Evolutionary conservation across 2,888 invertebrate genomes (phyloP).

Genomic region (Sepiola atlantica): DNA sequence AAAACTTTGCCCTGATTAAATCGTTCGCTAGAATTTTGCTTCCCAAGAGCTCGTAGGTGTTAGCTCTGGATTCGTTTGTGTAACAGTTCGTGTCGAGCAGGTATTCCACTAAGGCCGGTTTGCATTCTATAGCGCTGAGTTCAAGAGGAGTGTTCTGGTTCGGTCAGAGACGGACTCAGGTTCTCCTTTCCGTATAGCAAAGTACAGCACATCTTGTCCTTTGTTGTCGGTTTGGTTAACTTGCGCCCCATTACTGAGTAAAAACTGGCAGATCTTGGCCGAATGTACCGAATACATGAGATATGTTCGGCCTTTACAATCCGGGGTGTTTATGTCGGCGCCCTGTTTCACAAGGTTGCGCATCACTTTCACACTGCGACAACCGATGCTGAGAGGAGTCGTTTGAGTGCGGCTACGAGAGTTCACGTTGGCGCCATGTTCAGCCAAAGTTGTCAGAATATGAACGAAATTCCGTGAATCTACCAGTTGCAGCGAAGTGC

Average conservation of each 20-base stretch:
- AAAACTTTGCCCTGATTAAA: not conserved
- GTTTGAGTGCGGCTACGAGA: not conserved
- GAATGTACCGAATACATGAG: not conserved
- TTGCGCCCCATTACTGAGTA: not conserved
- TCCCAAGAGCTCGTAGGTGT: not conserved
- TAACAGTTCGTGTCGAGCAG: not conserved
- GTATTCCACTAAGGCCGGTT: not conserved
- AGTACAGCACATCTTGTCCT: not conserved
- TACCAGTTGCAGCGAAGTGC: not conserved
- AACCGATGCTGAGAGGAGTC: not conserved
- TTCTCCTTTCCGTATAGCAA: not conserved
- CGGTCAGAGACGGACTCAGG: not conserved
- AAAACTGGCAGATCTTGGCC: not conserved
- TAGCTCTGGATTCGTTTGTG: not conserved
- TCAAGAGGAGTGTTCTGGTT: not conserved
- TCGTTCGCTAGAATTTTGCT: not conserved
- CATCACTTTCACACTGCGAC: not conserved
- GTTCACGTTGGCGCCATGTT: not conserved
- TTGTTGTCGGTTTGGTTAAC: not conserved
- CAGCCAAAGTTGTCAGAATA: not conserved
- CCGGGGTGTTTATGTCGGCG: not conserved
- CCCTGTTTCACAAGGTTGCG: not conserved
- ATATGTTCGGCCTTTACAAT: not conserved
- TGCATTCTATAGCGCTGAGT: not conserved
- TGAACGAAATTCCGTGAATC: not conserved